These are phyloP conservation scores for Porites evermanni DNA, from an alignment of 92 coral and sea anemone species.

Conservation along the genomic window DNA sequence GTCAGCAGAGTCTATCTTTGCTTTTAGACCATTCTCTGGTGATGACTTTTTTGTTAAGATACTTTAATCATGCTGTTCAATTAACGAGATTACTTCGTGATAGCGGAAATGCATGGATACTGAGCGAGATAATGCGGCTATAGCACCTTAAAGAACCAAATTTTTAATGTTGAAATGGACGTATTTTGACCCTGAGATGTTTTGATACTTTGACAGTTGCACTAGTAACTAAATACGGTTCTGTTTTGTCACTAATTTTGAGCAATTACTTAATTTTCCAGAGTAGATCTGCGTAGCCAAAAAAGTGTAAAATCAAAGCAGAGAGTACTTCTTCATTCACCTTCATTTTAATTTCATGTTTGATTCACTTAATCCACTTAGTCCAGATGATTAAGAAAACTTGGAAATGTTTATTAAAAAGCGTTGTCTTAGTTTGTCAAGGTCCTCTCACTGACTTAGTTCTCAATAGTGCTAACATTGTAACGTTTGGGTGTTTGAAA, in stretches of 20 bases:
- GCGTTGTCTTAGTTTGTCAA: background rate
- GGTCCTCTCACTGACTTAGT: too few relatives aligned
- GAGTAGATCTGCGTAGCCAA: background rate
- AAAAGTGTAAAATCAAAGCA: background rate
- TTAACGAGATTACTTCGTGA: background rate
- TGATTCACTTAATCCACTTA: conserved; percentile 15
- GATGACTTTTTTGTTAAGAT: background rate
- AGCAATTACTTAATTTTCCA: background rate
- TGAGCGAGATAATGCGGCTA: conserved; percentile 4
- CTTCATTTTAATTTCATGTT: background rate
- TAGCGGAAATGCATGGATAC: background rate
- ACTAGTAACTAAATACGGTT: background rate
- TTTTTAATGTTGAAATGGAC: background rate
- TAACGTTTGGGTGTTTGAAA: background rate
- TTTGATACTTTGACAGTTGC: background rate
- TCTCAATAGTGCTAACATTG: background rate
- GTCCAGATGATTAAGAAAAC: background rate
- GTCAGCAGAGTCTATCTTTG: background rate
- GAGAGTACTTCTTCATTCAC: background rate
- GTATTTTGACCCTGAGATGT: background rate
- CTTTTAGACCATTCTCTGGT: background rate
- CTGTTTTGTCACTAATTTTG: background rate
- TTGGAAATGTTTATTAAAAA: conserved; percentile 15
- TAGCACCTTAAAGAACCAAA: background rate
- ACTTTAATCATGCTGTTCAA: conserved; percentile 1